Evolutionary conservation across 2,888 invertebrate genomes (phyloP).

Genomic region (Theodoxus fluviatilis): DNA sequence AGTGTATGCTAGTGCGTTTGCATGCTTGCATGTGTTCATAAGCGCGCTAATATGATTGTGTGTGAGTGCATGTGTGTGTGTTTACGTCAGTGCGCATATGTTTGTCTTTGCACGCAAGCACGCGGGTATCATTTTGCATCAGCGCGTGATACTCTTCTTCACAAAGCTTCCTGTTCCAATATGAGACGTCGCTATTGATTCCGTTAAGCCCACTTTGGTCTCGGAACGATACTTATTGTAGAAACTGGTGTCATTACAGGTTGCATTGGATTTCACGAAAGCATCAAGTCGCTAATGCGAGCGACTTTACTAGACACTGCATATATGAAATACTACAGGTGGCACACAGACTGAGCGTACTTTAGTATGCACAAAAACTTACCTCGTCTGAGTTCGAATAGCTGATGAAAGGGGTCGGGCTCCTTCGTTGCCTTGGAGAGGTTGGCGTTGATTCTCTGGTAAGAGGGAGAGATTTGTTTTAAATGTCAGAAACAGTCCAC

Average conservation of each 20-base stretch:
- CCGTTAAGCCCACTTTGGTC: no score
- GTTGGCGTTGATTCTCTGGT: conserved; percentile 40
- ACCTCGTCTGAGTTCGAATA: conserved; percentile 60
- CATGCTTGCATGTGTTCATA: background rate
- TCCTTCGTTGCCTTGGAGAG: conserved; percentile 56
- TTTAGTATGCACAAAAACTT: no score
- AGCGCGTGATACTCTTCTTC: no score
- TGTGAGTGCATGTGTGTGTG: background rate
- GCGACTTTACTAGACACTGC: no score
- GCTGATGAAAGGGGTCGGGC: conserved; percentile 60
- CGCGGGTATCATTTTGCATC: background rate
- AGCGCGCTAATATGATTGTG: background rate
- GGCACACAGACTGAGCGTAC: no score
- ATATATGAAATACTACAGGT: no score
- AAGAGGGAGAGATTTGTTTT: conserved; percentile 17
- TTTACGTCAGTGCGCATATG: background rate
- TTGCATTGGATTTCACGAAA: background rate
- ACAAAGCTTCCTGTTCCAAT: no score
- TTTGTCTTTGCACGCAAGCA: no score
- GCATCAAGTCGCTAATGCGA: no score
- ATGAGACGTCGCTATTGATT: no score
- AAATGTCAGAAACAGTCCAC: background rate
- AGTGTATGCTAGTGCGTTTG: background rate
- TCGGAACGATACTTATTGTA: background rate
- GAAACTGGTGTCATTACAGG: background rate